Conservation (phyloP, 2,888 invertebrate species). For the Thelaira solivaga region DNA sequence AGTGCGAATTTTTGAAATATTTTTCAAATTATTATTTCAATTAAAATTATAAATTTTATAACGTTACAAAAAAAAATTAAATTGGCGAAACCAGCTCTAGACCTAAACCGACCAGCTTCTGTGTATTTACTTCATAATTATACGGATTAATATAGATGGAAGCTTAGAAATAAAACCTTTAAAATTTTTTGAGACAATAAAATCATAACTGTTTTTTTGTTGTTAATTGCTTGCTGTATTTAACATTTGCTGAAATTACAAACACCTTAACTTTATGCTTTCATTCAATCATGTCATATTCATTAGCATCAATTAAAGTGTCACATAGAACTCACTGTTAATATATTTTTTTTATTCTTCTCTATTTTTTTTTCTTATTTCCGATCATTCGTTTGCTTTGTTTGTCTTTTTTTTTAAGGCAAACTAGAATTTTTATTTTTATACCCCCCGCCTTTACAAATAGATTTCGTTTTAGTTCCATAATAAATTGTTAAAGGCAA, state of each 20-base stretch:
- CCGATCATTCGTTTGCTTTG: slow-evolving; percentile 24
- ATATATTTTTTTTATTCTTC: too few relatives aligned
- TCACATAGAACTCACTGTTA: slow-evolving; percentile 67
- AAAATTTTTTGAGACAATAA: too few relatives aligned
- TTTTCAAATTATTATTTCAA: too few relatives aligned
- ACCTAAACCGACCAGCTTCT: too few relatives aligned
- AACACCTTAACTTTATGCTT: slow-evolving; percentile 66
- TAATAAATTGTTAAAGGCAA: slow-evolving; percentile 47
- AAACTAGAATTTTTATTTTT: slow-evolving; percentile 20
- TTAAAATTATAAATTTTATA: too few relatives aligned
- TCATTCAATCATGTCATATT: slow-evolving; percentile 58
- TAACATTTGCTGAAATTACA: background rate
- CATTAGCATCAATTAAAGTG: slow-evolving; percentile 72
- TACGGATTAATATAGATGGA: too few relatives aligned
- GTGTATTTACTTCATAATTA: too few relatives aligned
- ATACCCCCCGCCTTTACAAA: background rate
- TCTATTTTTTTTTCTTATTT: background rate
- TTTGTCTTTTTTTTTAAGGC: background rate
- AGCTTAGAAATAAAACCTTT: too few relatives aligned
- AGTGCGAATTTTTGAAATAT: too few relatives aligned
- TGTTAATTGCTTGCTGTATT: background rate
- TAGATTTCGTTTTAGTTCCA: slow-evolving; percentile 14
- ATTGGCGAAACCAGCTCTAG: too few relatives aligned
- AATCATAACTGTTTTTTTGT: background rate
- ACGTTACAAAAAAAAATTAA: too few relatives aligned